Evolutionary conservation across 2,888 invertebrate genomes (phyloP).

Genomic region (Anaspis maculata): DNA sequence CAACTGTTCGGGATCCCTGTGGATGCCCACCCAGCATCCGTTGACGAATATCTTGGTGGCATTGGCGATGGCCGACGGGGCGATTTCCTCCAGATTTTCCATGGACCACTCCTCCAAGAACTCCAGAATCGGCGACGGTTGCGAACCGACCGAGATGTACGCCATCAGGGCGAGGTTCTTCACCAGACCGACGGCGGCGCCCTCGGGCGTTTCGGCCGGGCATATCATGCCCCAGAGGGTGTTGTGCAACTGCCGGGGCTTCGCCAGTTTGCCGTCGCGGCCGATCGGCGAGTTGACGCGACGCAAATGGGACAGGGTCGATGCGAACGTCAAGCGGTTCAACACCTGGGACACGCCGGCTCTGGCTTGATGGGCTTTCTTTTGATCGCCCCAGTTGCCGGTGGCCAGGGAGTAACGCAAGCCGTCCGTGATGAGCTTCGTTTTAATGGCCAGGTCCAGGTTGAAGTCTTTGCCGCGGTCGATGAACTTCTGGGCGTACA

Average conservation of each 20-base stretch:
- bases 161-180: constrained; percentile 99
- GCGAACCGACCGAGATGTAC: constrained; percentile 98
- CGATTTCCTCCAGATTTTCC: constrained; percentile 99
- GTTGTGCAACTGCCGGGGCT: constrained; percentile 97
- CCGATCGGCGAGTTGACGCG: constrained; percentile 99
- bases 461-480: constrained; percentile 99
- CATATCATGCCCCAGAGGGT: constrained; percentile 99
- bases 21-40: constrained; percentile 98
- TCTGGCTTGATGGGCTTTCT: constrained; percentile 97
- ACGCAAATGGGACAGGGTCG: constrained; percentile 94
- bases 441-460: constrained; percentile 91
- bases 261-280: constrained; percentile 96
- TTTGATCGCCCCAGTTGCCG: constrained; percentile 99
- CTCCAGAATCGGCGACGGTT: constrained; percentile 98
- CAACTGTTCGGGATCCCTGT: constrained; percentile 96
- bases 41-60: constrained; percentile 99
- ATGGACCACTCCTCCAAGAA: constrained; percentile 99
- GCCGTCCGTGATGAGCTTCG: constrained; percentile 96
- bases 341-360: constrained; percentile 91
- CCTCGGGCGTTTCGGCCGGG: constrained; percentile 99
- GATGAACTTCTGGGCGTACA: constrained; percentile 99
- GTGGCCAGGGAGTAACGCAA: constrained; percentile 96
- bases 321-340: constrained; percentile 96
- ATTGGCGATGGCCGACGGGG: constrained; percentile 96
- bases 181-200: constrained; percentile 91